phyloP scores from a whole-genome alignment of 37 sponge, comb jelly and placozoan species.

The Chondrosia reniformis region DNA sequence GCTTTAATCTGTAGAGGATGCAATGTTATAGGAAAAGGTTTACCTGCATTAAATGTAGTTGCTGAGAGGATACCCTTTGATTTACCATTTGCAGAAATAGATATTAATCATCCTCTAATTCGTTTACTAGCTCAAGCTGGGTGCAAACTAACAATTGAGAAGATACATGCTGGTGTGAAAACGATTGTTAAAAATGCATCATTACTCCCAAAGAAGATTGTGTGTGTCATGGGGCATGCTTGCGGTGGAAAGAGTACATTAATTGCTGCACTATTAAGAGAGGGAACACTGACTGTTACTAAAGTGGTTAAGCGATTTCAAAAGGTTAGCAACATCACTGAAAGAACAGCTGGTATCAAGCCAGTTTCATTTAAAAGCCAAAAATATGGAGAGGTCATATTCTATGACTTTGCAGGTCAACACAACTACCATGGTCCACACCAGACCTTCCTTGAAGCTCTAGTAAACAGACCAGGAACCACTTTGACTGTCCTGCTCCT shows the following conservation, averaged over 20 bases:
- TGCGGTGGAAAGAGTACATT: neutral
- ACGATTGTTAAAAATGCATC: too few relatives aligned
- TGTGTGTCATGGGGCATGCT: neutral
- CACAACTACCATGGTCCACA: conserved; percentile 32
- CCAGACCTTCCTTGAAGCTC: conserved; percentile 2
- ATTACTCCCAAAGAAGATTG: neutral
- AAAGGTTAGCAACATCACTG: neutral
- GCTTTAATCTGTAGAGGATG: too few relatives aligned
- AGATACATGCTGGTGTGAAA: too few relatives aligned
- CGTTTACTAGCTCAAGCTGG: too few relatives aligned
- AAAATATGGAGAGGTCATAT: conserved; percentile 9
- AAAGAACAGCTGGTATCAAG: conserved; percentile 26
- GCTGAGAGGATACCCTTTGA: too few relatives aligned
- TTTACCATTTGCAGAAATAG: too few relatives aligned
- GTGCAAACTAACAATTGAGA: too few relatives aligned
- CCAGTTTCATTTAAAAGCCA: conserved; percentile 11
- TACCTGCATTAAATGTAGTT: too few relatives aligned
- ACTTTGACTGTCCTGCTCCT: neutral
- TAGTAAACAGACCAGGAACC: neutral
- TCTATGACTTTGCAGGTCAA: conserved; percentile 44
- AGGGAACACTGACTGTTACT: neutral
- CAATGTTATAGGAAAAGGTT: too few relatives aligned
- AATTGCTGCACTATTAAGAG: neutral
- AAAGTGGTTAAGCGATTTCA: neutral
- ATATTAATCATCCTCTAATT: too few relatives aligned